phyloP scores from a whole-genome alignment of 1,140 invertebrate genomes.

The Plectrocnemia conspersa region DNA sequence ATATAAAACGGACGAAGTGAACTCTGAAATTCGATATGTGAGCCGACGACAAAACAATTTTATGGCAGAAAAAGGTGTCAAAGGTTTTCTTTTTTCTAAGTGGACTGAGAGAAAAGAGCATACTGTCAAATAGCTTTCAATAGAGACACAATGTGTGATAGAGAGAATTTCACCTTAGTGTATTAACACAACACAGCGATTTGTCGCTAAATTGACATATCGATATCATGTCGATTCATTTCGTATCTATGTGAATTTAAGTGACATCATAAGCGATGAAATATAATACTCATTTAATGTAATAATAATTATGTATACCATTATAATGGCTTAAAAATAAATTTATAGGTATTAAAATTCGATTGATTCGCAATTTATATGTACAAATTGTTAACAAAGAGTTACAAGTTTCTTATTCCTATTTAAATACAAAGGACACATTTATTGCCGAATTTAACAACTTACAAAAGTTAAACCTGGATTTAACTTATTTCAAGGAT shows the following conservation, averaged over 20 bases:
- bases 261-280: not conserved
- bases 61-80: not conserved
- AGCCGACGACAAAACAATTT: not conserved
- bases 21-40: not conserved
- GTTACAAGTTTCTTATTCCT: too few relatives aligned
- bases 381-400: not conserved
- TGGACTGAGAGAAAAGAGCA: too few relatives aligned
- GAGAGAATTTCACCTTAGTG: not conserved
- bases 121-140: conserved; percentile 5
- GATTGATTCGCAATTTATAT: not conserved
- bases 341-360: not conserved
- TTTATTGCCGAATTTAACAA: too few relatives aligned
- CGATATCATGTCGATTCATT: not conserved
- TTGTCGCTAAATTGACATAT: not conserved
- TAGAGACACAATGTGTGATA: not conserved
- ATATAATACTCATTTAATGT: too few relatives aligned
- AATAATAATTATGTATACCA: too few relatives aligned
- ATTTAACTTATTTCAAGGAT: too few relatives aligned
- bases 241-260: not conserved
- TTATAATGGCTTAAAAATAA: not conserved
- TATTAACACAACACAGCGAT: not conserved
- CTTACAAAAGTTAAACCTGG: too few relatives aligned
- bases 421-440: too few relatives aligned
- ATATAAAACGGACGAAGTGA: not conserved
- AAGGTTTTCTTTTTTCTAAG: too few relatives aligned